A percentile compares a stretch with the other conserved stretches of the same genome.
phyloP scores from a whole-genome alignment of 2,888 invertebrate species.

The Theretra japonica region DNA sequence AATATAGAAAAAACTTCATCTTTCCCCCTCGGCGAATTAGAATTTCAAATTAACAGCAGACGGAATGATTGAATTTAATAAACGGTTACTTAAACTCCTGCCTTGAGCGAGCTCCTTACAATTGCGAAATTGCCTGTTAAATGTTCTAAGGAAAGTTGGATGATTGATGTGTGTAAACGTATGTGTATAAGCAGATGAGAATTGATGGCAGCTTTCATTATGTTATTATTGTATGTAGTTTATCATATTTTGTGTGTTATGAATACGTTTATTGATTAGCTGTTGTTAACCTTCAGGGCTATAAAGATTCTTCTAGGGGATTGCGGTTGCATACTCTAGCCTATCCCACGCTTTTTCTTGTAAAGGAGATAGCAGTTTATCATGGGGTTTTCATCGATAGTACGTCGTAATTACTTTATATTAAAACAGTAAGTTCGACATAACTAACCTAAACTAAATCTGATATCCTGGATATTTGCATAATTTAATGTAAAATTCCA shows the following conservation, averaged over 20 bases:
- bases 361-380: too few species aligned
- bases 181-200: neutral
- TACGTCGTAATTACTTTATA: too few species aligned
- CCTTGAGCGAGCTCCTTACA: slow-evolving; percentile 1
- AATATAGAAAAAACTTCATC: slow-evolving; percentile 26
- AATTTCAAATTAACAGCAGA: slow-evolving; percentile 30
- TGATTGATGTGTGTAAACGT: slow-evolving; percentile 9
- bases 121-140: slow-evolving; percentile 11
- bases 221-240: neutral
- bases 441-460: too few species aligned
- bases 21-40: slow-evolving; percentile 10
- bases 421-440: too few species aligned
- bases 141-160: neutral
- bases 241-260: neutral
- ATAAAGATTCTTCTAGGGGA: too few species aligned
- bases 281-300: too few species aligned
- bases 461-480: too few species aligned
- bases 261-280: too few species aligned
- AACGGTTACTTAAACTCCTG: slow-evolving; percentile 26
- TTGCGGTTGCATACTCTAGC: too few species aligned
- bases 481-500: too few species aligned
- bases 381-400: too few species aligned
- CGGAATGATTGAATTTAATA: slow-evolving; percentile 29
- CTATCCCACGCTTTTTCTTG: too few species aligned
- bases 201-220: neutral